These are phyloP conservation scores for Hymenochirus boettgeri DNA, from an alignment of 2,113 vertebrate species.

Conservation along the genomic window DNA sequence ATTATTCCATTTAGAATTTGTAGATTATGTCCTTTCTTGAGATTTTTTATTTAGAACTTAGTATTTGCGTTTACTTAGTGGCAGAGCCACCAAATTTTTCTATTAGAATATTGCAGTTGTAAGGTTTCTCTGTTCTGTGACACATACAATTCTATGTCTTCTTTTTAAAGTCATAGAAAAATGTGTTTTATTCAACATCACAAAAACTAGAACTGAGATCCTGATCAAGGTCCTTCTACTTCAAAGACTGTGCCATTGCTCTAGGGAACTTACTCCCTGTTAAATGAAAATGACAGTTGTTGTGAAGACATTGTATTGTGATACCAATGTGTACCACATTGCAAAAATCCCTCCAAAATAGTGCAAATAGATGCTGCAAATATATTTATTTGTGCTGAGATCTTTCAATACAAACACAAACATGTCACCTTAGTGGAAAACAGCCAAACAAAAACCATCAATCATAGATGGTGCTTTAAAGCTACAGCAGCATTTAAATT, in stretches of 20 bases:
- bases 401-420: constrained; percentile 9
- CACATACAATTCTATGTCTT: too few species aligned
- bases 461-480: neutral
- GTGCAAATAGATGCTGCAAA: neutral
- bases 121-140: too few species aligned
- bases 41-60: too few species aligned
- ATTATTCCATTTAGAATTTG: too few species aligned
- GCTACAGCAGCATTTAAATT: constrained; percentile 17
- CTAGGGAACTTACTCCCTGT: constrained; percentile 2
- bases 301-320: constrained; percentile 10
- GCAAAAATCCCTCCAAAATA: constrained; percentile 4
- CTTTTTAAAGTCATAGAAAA: too few species aligned
- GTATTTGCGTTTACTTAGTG: too few species aligned
- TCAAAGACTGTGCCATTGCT: constrained; percentile 5
- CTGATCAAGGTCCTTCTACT: constrained; percentile 7
- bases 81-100: too few species aligned
- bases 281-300: constrained; percentile 13
- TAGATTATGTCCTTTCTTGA: too few species aligned
- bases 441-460: constrained; percentile 26
- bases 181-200: neutral
- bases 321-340: constrained; percentile 7
- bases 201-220: constrained; percentile 2
- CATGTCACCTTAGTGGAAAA: neutral
- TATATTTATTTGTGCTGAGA: constrained; percentile 4
- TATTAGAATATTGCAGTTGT: too few species aligned